Evolutionary conservation across 2,888 invertebrate species (phyloP), one percentile per base, ranked within the genome.

Genomic region (Agrotis ipsilon): DNA sequence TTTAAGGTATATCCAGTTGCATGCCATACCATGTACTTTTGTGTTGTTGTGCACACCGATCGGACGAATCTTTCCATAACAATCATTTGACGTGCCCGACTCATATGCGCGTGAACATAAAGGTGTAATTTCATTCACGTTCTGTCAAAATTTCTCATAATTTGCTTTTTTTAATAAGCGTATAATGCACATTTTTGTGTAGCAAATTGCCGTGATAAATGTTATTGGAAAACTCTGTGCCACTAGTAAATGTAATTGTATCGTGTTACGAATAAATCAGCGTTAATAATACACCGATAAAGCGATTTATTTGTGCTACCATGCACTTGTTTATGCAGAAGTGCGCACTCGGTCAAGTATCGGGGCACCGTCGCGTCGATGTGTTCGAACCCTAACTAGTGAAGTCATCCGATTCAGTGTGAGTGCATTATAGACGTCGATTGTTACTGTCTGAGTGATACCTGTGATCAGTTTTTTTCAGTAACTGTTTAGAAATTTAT

Each of bases 1-100:
- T 16, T 46, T 49, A 48, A 54, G 19, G 45, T 19, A 24, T 59
- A 55, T 54, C 21, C 39, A 63, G 49, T 60, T 48, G 4, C 46
- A 7, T 48, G 27, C 16, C 11, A 13, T 51, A 21, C 24, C 39
- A 39, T 9, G 3, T 55, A 55, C 45, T 61, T 57, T 57, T 21
- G 9, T 68, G 62, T 66, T 70, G 65, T 72, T 83, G 77, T 77
- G 79, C 62, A 54, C 27, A 71, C 32, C 19, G 64, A 68, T 69
- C 78, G 68, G 62, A 71, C 70, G 61, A 72, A 68, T 75, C 61
- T 75, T 73, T 73, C 68, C 83, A 83, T 75, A 83, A 83, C 82
- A 82, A 83, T 57, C 48, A 58, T 68, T 73, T 73, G 69, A 68
- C 61, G 73, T 66, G 49, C 32, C 54, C 52, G 62, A 66, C 67